Evolutionary conservation across 2,888 invertebrate species (phyloP), one percentile per base, ranked within the genome.

Genomic region (Synergus umbraculus): DNA sequence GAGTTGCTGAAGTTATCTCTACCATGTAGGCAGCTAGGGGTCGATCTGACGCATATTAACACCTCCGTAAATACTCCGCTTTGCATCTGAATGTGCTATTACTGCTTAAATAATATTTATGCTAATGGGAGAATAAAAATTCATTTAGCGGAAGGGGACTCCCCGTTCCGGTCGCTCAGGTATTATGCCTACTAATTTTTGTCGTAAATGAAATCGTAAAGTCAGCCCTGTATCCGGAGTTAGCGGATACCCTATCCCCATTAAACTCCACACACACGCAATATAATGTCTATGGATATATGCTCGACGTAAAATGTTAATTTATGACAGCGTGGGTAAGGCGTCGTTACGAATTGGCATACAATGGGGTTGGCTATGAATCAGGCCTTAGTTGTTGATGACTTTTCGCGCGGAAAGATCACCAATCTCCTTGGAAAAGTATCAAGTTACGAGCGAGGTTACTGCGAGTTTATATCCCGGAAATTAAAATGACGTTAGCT

Each of bases 51-150:
- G 78, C 65, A 83, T 82, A 81, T 85, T 85, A 84, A 84, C 79
- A 82, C 81, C 80, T 44, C 76, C 83, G 83, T 85, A 85, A 85
- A 85, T 85, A 83, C 78, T 79, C 76, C 76, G 84, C 81, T 85
- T 83, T 83, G 82, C 84, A 85, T 84, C 78, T 79, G 83, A 85
- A 84, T 84, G 84, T 80, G 82, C 84, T 81, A 84, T 85, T 85
- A 84, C 82, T 78, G 84, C 81, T 84, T 85, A 83, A 84, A 85
- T 85, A 85, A 85, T 85, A 85, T 85, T 85, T 83, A 85, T 85
- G 85, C 83, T 85, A 85, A 85, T 85, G 83, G 79, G 58, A 76
- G 79, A 82, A 84, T 85, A 85, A 85, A 85, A 85, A 85, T 85
- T 85, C 85, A 85, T 85, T 85, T 85, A 84, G 83, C 77, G 81